Percentiles rank a stretch among this genome's conserved stretches.
Conservation (phyloP, 2,888 invertebrate genomes). For the Drosophila borborema region DNA sequence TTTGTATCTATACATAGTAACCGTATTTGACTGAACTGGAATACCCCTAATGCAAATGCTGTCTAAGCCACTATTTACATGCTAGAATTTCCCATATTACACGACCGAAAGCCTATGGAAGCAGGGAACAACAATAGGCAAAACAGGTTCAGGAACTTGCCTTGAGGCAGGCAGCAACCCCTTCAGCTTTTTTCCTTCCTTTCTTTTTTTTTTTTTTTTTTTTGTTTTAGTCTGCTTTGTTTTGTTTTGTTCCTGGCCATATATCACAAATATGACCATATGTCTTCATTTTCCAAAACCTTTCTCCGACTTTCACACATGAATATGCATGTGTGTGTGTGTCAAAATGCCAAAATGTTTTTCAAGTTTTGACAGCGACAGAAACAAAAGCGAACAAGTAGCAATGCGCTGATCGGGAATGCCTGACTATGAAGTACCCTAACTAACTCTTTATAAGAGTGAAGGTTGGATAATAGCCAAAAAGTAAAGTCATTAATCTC, state of each 20-base stretch:
- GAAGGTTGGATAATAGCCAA: background rate
- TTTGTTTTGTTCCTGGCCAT: background rate
- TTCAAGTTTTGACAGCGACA: slow-evolving; percentile 43
- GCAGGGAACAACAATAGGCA: slow-evolving; percentile 6
- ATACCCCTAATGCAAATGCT: slow-evolving; percentile 6
- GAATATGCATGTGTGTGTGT: slow-evolving; percentile 30
- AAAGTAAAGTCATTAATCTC: background rate
- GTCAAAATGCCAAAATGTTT: slow-evolving; percentile 64
- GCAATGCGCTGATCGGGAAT: background rate
- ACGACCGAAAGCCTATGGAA: background rate
- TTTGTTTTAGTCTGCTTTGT: background rate
- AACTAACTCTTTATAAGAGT: background rate
- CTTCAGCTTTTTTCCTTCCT: background rate
- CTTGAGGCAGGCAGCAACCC: slow-evolving; percentile 44
- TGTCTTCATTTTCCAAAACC: slow-evolving; percentile 57
- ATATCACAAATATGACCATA: slow-evolving; percentile 47
- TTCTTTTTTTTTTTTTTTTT: too few relatives aligned
- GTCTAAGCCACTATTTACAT: slow-evolving; percentile 12
- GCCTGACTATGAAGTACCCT: background rate
- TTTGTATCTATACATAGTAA: background rate
- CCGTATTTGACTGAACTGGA: background rate
- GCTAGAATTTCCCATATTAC: slow-evolving; percentile 19
- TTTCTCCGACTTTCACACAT: slow-evolving; percentile 33
- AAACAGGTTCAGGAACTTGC: slow-evolving; percentile 38
- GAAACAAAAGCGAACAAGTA: slow-evolving; percentile 11